A percentile compares a stretch with the other conserved stretches of the same genome.
Evolutionary conservation across 1,140 invertebrate species (phyloP).

Genomic region (Diorhabda carinulata): DNA sequence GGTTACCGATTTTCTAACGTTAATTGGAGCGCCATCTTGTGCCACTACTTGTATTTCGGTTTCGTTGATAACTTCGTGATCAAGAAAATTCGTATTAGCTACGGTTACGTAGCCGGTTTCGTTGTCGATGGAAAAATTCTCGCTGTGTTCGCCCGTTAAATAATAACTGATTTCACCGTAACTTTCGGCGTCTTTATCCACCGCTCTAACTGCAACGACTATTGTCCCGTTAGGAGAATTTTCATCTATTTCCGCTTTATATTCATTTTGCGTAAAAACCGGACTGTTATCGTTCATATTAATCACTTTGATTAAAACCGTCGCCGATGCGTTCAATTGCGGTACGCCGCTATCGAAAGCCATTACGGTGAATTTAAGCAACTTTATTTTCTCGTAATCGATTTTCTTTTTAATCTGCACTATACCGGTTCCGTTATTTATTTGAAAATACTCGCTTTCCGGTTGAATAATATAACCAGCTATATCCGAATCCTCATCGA

Average conservation of each 20-base stretch:
- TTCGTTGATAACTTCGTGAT: slow-evolving; percentile 69
- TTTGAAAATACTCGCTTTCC: slow-evolving; percentile 69
- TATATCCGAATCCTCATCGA: slow-evolving; percentile 79
- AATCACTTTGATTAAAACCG: slow-evolving; percentile 70
- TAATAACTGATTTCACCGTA: slow-evolving; percentile 74
- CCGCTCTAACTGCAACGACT: slow-evolving; percentile 60
- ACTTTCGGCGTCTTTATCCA: slow-evolving; percentile 65
- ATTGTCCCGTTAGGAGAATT: slow-evolving; percentile 67
- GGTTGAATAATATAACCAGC: slow-evolving; percentile 69
- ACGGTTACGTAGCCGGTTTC: slow-evolving; percentile 76
- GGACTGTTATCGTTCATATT: slow-evolving; percentile 88
- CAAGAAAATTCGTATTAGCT: slow-evolving; percentile 66
- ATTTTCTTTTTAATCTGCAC: slow-evolving; percentile 73
- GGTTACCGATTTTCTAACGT: slow-evolving; percentile 62
- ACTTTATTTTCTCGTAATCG: slow-evolving; percentile 77
- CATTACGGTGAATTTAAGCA: slow-evolving; percentile 72
- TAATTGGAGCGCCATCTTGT: slow-evolving; percentile 69
- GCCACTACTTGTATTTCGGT: slow-evolving; percentile 76
- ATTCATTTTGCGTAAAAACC: slow-evolving; percentile 62
- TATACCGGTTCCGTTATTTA: slow-evolving; percentile 74
- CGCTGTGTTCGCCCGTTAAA: slow-evolving; percentile 67
- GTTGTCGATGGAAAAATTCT: slow-evolving; percentile 67
- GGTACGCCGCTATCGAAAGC: slow-evolving; percentile 83
- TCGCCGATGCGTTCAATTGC: slow-evolving; percentile 62
- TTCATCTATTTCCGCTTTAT: slow-evolving; percentile 69